Percentiles rank a stretch among this genome's conserved stretches.
These are phyloP conservation scores for Eugnorisma glareosa DNA, from an alignment of 2,888 invertebrate genomes.

Conservation along the genomic window DNA sequence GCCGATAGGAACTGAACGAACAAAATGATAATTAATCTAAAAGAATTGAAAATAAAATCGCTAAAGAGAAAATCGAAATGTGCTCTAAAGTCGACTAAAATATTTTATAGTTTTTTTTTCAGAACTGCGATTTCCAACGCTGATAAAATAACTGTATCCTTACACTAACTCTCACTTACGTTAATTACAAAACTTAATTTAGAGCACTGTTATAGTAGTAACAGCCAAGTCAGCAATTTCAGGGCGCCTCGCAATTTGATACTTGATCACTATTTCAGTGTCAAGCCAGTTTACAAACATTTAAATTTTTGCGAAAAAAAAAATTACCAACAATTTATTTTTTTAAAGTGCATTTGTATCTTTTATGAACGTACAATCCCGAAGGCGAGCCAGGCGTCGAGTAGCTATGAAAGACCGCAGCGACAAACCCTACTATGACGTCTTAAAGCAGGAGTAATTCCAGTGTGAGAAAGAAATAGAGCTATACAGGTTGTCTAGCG, in stretches of 20 bases:
- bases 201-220: slow-evolving; percentile 75
- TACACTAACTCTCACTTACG: slow-evolving; percentile 84
- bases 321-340: accelerated
- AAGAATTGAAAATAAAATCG: slow-evolving; percentile 71
- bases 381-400: not conserved
- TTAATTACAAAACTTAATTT: slow-evolving; percentile 84
- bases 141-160: slow-evolving; percentile 75
- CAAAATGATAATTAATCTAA: slow-evolving; percentile 70
- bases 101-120: slow-evolving; percentile 50
- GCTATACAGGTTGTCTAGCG: too few relatives aligned
- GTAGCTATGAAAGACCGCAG: not conserved
- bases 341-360: not conserved
- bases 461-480: too few relatives aligned
- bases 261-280: slow-evolving; percentile 14
- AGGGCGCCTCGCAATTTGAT: slow-evolving; percentile 69
- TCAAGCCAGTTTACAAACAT: not conserved
- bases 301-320: not conserved
- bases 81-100: slow-evolving; percentile 76
- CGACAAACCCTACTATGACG: too few relatives aligned
- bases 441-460: too few relatives aligned
- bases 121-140: slow-evolving; percentile 67
- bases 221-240: slow-evolving; percentile 77
- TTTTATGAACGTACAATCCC: not conserved
- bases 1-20: slow-evolving; percentile 89
- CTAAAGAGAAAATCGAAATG: slow-evolving; percentile 74